Evolutionary conservation across 23 tunicate species (phyloP).

Genomic region (Trididemnum nubilum): DNA sequence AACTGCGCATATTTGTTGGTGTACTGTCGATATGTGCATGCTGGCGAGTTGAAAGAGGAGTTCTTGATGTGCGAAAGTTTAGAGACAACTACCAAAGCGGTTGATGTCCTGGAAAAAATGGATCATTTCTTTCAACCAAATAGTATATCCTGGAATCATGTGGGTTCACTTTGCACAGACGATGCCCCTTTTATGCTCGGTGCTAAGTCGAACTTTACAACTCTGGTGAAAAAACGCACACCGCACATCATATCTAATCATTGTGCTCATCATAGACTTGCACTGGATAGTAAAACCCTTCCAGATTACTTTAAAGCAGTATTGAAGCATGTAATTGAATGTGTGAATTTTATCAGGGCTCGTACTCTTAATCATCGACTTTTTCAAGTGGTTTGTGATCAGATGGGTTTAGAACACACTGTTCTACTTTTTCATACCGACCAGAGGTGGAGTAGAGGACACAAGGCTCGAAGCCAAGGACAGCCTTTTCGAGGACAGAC

Average conservation of each 20-base stretch:
- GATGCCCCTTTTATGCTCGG: slow-evolving; percentile 35
- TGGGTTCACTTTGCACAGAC: slow-evolving; percentile 21
- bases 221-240: slow-evolving; percentile 25
- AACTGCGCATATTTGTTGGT: slow-evolving; percentile 20
- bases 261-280: slow-evolving; percentile 23
- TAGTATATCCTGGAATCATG: slow-evolving; percentile 9
- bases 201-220: slow-evolving; percentile 20
- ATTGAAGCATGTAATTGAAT: too few relatives aligned
- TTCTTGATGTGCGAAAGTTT: slow-evolving; percentile 18
- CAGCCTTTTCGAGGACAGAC: too few relatives aligned
- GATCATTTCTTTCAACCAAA: slow-evolving; percentile 10
- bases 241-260: slow-evolving; percentile 9
- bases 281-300: slow-evolving; percentile 28
- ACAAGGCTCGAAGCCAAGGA: too few relatives aligned
- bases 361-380: too few relatives aligned
- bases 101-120: slow-evolving; percentile 17
- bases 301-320: slow-evolving; percentile 15
- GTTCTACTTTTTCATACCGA: too few relatives aligned
- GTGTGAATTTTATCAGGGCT: too few relatives aligned
- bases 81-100: slow-evolving; percentile 29
- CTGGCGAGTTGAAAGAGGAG: slow-evolving; percentile 33
- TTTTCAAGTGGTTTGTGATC: not conserved
- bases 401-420: not conserved
- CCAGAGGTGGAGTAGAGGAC: too few relatives aligned
- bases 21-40: slow-evolving; percentile 13